Evolutionary conservation across 2,888 invertebrate species (phyloP), one percentile per base, ranked within the genome.

Genomic region (Heteropelma amictum): DNA sequence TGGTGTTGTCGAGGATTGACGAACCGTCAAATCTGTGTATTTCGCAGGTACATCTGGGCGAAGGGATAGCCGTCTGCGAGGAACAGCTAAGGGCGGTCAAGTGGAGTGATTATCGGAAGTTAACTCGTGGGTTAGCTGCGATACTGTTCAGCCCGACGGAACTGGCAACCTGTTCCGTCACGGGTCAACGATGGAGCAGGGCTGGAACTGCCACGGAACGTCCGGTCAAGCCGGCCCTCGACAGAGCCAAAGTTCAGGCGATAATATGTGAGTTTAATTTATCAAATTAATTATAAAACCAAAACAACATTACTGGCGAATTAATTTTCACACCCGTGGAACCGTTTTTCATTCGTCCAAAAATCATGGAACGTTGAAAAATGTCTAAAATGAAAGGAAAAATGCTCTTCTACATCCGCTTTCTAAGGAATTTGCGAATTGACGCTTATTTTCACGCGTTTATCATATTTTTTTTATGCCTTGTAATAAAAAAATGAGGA

Each of bases 151-250:
- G 94, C 81, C 94, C 94, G 7, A 93, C 93, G 77, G 94, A 94
- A 88, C 89, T 94, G 86, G 94, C 94, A 12, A 94, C 94, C 21
- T 94, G 94, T 87, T 94, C 94, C 12, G 94, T 94, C 60, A 94
- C 94, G 56, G 94, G 94, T 40, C 94, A 94, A 90, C 91, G 94
- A 74, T 94, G 94, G 94, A 94, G 93, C 82, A 91, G 94, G 47
- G 94, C 94, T 40, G 93, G 94, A 38, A 93, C 92, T 80, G 94
- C 93, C 81, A 87, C 89, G 35, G 93, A 93, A 80, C 91, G 94
- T 38, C 94, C 94, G n/a, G 94, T 94, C 38, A 94, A 94, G 88
- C 94, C 94, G 61, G 94, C 94, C 51, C 89, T 94, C 70, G 94
- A 94, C 88, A 91, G 93, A 53, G 92, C 93, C 86, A 92, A 94